These are phyloP conservation scores for Crioceris asparagi DNA, from an alignment of 2,888 invertebrate genomes.

Conservation along the genomic window DNA sequence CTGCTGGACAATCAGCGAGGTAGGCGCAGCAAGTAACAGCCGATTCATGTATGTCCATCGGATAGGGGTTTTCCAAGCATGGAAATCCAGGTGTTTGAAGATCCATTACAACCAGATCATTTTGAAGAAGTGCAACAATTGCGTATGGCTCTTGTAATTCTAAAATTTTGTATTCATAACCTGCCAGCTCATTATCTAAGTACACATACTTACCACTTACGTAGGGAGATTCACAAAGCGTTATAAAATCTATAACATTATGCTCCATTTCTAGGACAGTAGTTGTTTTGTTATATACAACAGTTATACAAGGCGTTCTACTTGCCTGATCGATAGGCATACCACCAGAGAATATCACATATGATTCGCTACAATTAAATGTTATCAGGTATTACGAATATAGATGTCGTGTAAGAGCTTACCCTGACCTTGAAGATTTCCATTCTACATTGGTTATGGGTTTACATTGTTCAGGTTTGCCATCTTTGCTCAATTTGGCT, in stretches of 20 bases:
- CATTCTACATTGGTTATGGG: conserved; percentile 93
- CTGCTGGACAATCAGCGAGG: conserved; percentile 95
- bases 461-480: conserved; percentile 87
- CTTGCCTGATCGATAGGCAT: conserved; percentile 84
- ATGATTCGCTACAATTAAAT: conserved; percentile 65
- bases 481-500: conserved; percentile 88
- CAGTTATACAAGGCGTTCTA: conserved; percentile 87
- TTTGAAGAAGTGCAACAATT: conserved; percentile 92
- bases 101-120: conserved; percentile 97
- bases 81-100: conserved; percentile 92
- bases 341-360: conserved; percentile 95
- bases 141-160: conserved; percentile 97
- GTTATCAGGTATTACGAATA: not conserved
- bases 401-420: conserved; percentile 28
- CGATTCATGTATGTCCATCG: conserved; percentile 99
- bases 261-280: conserved; percentile 99
- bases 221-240: conserved; percentile 91
- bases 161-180: conserved; percentile 33
- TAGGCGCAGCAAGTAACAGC: conserved; percentile 96
- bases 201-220: conserved; percentile 59
- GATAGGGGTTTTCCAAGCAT: conserved; percentile 98
- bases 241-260: conserved; percentile 93
- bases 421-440: conserved; percentile 82
- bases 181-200: not conserved
- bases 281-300: conserved; percentile 91